A percentile compares a stretch with the other conserved stretches of the same genome.
Conservation (phyloP, 2,888 invertebrate species). For the Epicampocera succincta region DNA sequence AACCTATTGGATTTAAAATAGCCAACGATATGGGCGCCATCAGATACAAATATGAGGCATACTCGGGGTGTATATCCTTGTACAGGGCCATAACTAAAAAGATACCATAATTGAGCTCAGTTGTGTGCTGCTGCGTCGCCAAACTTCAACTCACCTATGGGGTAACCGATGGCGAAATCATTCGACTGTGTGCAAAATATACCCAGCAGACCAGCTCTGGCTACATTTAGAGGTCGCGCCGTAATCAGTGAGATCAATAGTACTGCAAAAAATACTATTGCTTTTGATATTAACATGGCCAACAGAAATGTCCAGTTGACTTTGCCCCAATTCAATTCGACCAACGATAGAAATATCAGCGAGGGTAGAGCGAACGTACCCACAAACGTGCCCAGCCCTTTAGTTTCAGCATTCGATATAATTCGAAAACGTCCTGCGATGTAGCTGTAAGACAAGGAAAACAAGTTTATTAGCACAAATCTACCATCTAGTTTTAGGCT, state of each 20-base stretch:
- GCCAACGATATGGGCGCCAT: conserved; percentile 97
- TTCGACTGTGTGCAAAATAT: conserved; percentile 98
- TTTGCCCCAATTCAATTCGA: conserved; percentile 89
- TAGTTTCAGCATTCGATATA: conserved; percentile 91
- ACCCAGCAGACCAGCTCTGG: conserved; percentile 93
- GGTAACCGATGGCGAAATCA: conserved; percentile 98
- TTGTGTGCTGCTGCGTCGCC: neutral
- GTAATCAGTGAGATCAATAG: conserved; percentile 89
- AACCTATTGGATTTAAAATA: conserved; percentile 95
- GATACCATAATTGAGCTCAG: conserved; percentile 2
- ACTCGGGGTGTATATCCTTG: conserved; percentile 92
- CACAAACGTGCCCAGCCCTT: conserved; percentile 95
- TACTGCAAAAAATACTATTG: conserved; percentile 91
- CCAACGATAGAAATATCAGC: conserved; percentile 94
- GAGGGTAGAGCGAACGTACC: conserved; percentile 96
- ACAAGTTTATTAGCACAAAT: conserved; percentile 5
- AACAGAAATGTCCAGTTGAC: conserved; percentile 96
- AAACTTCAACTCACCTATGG: conserved; percentile 85
- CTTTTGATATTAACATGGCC: conserved; percentile 92
- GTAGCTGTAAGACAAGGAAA: conserved; percentile 85
- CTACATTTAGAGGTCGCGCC: conserved; percentile 90
- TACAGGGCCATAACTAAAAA: conserved; percentile 91
- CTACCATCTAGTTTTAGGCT: neutral
- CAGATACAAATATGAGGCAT: conserved; percentile 93
- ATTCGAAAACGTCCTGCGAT: conserved; percentile 91